phyloP scores from a whole-genome alignment of 2,797 vertebrate genomes.

The Leptodactylus fallax region DNA sequence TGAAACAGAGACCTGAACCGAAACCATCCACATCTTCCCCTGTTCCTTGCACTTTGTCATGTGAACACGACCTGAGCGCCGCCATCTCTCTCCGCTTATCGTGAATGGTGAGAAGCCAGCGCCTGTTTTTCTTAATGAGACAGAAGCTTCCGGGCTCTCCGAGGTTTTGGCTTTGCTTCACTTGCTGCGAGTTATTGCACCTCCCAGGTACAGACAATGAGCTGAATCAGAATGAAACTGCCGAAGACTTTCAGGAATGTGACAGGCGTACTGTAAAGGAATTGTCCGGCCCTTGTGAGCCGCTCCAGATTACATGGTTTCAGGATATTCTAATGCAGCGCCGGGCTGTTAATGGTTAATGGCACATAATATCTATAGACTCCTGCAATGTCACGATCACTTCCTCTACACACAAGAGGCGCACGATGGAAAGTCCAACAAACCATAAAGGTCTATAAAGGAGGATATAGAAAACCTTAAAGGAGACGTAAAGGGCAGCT shows the following conservation, averaged over 20 bases:
- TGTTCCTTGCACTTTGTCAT: not conserved
- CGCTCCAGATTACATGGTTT: not conserved
- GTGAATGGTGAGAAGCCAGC: constrained; percentile 23
- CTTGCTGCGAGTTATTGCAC: constrained; percentile 34
- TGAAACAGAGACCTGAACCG: not conserved
- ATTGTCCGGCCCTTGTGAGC: not conserved
- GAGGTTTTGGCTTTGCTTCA: constrained; percentile 33
- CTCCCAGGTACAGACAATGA: constrained; percentile 42
- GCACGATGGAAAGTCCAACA: not conserved
- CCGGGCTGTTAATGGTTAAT: not conserved
- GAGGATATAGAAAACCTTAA: not conserved
- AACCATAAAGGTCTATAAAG: not conserved
- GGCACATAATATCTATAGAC: not conserved
- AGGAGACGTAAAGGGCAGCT: not conserved
- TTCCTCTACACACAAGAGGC: not conserved
- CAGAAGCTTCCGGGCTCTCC: constrained; percentile 26
- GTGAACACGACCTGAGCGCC: not conserved
- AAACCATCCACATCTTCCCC: not conserved
- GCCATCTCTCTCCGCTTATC: not conserved
- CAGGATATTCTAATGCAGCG: not conserved
- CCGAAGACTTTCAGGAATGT: constrained; percentile 19
- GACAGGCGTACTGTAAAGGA: constrained; percentile 1
- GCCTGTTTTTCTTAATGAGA: constrained; percentile 37
- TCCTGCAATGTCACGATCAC: not conserved
- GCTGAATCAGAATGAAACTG: constrained; percentile 31